Base-by-base conservation (phyloP, 2,113 vertebrate genomes). In the Sphyrna mokarran region DNA sequence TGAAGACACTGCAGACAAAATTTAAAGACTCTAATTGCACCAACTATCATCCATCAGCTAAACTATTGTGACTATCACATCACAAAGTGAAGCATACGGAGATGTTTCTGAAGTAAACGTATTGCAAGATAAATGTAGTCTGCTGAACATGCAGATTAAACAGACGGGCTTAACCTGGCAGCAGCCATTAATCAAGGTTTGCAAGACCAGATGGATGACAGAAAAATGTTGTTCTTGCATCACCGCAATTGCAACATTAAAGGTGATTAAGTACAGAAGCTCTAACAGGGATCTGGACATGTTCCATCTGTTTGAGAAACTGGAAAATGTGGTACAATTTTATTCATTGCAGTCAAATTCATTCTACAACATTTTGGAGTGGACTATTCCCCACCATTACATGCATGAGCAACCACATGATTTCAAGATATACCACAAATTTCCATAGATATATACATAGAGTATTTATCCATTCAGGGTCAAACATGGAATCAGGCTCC, bases 121-220 rank as follows among this genome's bases (percentile, higher is more conserved):
- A 58, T 26, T 54, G 11, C 26, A 89, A 89, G 86, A 89, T 58
- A 29, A 58, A 89, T 89, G 86, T 89, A 58, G 86, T 29, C 10
- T 37, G 37, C 16, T 83, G 48, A 89, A 58, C 26, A 48, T 58
- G 48, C 86, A 89, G 86, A 89, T 58, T 89, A 54, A 54, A 29
- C 29, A 58, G 10, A 89, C 22, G 26, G 48, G 43, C 48, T 54
- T 89, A 89, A 89, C 86, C 48, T 89, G 86, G 86, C 86, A 89
- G 80, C 80, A 83, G 80, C 80, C 37, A 83, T 83, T 83, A 83
- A 83, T 83, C 80, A 83, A 83, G 37, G 80, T 83, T 83, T 83
- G 80, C 80, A 18, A 83, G 80, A 83, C 40, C 80, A 83, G 80
- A 83, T 83, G 86, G 43, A 89, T 58, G 48, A 89, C 86, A 89